phyloP scores from a whole-genome alignment of 2,797 vertebrate species.

The Apogon talboti region DNA sequence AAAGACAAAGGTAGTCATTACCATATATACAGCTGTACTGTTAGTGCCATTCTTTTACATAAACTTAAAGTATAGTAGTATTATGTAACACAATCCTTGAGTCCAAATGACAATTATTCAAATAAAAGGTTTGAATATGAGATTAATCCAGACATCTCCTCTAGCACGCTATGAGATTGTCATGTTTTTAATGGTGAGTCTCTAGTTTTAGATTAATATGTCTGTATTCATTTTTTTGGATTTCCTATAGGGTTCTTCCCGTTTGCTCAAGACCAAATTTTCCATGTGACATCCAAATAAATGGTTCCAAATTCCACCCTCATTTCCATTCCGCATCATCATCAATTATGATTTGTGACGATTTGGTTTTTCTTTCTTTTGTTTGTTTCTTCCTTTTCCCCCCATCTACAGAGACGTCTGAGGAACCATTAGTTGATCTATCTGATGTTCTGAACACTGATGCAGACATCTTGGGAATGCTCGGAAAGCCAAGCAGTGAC shows the following conservation, averaged over 20 bases:
- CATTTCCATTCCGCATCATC: slow-evolving; percentile 68
- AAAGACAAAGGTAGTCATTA: too few relatives aligned
- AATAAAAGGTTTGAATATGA: too few relatives aligned
- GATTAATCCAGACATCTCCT: too few relatives aligned
- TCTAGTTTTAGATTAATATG: too few relatives aligned
- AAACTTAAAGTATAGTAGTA: too few relatives aligned
- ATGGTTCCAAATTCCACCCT: slow-evolving; percentile 53
- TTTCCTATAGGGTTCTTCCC: slow-evolving; percentile 2
- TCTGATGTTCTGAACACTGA: slow-evolving; percentile 96
- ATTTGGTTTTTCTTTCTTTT: slow-evolving; percentile 66
- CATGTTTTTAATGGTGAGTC: too few relatives aligned
- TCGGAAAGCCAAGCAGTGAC: slow-evolving; percentile 93
- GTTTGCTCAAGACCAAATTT: slow-evolving; percentile 19
- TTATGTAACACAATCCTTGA: too few relatives aligned
- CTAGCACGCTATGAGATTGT: too few relatives aligned
- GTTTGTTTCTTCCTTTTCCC: slow-evolving; percentile 48
- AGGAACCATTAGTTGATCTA: slow-evolving; percentile 95
- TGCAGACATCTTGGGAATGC: slow-evolving; percentile 97
- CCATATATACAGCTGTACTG: too few relatives aligned
- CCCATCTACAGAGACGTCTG: slow-evolving; percentile 85
- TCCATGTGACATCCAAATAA: slow-evolving; percentile 25
- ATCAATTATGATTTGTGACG: slow-evolving; percentile 77
- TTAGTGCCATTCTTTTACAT: too few relatives aligned
- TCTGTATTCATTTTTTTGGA: too few relatives aligned
- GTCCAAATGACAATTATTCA: too few relatives aligned